Percentiles rank a stretch among this genome's conserved stretches.
These are phyloP conservation scores for Koerneria pararmatus DNA, from an alignment of 2,888 invertebrate genomes.

Conservation along the genomic window DNA sequence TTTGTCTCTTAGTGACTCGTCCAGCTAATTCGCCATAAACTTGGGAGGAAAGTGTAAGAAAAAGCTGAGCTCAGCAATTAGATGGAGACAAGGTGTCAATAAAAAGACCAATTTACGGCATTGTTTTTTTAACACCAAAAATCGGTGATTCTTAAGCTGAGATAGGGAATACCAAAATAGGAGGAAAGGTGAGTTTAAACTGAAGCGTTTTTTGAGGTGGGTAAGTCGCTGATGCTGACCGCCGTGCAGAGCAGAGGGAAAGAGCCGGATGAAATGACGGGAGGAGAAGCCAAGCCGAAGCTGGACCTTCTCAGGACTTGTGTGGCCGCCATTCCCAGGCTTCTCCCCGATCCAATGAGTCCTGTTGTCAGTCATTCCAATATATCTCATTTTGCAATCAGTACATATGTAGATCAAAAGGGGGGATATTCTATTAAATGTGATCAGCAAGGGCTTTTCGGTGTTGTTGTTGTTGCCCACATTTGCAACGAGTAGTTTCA, in stretches of 20 bases:
- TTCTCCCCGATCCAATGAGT: slow-evolving; percentile 96
- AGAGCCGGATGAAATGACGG: slow-evolving; percentile 64
- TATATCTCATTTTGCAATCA: background rate
- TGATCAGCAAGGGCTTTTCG: no score
- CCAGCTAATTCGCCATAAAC: background rate
- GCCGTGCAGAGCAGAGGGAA: slow-evolving; percentile 89
- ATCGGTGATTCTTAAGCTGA: no score
- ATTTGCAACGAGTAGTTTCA: no score
- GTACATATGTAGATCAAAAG: no score
- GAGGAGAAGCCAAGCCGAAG: slow-evolving; percentile 89
- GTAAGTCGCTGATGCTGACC: slow-evolving; percentile 92
- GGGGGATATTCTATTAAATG: no score
- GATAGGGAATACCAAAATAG: background rate
- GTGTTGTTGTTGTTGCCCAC: no score
- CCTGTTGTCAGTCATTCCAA: slow-evolving; percentile 61
- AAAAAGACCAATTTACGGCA: no score
- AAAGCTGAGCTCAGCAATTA: background rate
- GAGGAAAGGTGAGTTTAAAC: background rate
- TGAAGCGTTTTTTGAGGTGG: slow-evolving; percentile 71
- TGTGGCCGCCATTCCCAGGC: slow-evolving; percentile 91
- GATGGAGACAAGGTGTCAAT: background rate
- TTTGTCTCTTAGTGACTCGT: no score
- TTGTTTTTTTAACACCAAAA: no score
- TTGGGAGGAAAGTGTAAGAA: background rate
- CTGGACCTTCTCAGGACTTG: slow-evolving; percentile 96